Conservation (phyloP, 1,140 invertebrate species). For the Gonioctena quinquepunctata region DNA sequence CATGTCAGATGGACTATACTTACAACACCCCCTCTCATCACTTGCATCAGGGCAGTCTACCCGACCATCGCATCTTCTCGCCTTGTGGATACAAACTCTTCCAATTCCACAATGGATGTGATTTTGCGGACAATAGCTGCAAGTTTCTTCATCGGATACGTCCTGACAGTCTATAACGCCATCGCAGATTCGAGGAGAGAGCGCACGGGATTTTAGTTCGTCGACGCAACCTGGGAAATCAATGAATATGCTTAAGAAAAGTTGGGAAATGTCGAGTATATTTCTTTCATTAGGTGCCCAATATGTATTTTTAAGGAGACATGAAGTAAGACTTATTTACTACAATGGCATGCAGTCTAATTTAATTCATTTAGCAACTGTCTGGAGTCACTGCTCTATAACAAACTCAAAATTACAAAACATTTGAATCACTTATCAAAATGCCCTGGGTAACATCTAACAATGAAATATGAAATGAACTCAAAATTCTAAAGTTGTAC, state of each 20-base stretch:
- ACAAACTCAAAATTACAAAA: too few relatives aligned
- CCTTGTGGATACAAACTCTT: constrained; percentile 70
- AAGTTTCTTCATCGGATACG: constrained; percentile 77
- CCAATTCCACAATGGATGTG: constrained; percentile 78
- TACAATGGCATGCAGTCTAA: too few relatives aligned
- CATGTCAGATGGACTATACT: too few relatives aligned
- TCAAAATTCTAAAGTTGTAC: too few relatives aligned
- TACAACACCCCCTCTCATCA: constrained; percentile 84
- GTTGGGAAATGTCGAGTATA: neutral
- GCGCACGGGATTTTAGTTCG: constrained; percentile 69
- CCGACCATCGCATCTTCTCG: constrained; percentile 78
- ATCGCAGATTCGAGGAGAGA: constrained; percentile 80
- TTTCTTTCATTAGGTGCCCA: too few relatives aligned
- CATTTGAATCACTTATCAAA: too few relatives aligned
- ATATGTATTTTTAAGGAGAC: too few relatives aligned
- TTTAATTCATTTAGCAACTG: too few relatives aligned
- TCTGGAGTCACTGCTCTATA: too few relatives aligned
- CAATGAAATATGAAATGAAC: too few relatives aligned
- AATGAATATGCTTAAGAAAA: neutral
- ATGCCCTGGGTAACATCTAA: too few relatives aligned
- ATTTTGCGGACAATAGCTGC: constrained; percentile 73
- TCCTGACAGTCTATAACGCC: constrained; percentile 85
- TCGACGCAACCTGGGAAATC: constrained; percentile 67
- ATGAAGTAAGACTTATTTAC: too few relatives aligned
- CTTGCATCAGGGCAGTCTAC: constrained; percentile 83